Evolutionary conservation across 92 coral and sea anemone species (phyloP).

Genomic region (Porites lobata): DNA sequence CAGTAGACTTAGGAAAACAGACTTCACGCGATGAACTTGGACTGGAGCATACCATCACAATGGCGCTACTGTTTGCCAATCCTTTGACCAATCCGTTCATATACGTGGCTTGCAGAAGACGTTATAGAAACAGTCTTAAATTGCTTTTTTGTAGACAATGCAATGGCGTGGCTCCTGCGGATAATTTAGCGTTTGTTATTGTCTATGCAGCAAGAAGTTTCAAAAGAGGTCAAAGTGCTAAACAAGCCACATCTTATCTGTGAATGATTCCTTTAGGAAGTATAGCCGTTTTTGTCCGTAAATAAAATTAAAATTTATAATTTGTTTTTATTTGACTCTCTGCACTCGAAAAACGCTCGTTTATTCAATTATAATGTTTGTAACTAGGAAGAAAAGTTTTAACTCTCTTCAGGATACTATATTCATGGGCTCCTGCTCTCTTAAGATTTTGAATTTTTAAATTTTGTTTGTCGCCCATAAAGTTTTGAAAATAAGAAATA

Average conservation of each 20-base stretch:
- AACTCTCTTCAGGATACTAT: too few species aligned
- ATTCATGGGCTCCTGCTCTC: too few species aligned
- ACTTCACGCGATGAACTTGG: constrained; percentile 28
- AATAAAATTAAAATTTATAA: too few species aligned
- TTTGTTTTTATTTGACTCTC: too few species aligned
- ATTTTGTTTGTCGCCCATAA: too few species aligned
- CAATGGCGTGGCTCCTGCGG: not conserved
- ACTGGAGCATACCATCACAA: constrained; percentile 43
- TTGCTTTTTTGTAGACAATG: constrained; percentile 25
- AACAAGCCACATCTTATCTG: not conserved
- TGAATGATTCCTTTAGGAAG: not conserved
- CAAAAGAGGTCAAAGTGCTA: not conserved
- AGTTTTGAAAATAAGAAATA: too few species aligned
- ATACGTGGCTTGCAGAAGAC: constrained; percentile 36
- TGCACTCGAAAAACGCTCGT: too few species aligned
- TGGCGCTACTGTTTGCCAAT: constrained; percentile 40
- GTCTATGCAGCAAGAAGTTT: not conserved
- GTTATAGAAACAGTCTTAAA: constrained; percentile 38
- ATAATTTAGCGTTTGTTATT: not conserved
- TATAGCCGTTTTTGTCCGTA: too few species aligned
- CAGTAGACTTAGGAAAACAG: constrained; percentile 39
- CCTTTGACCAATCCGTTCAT: constrained; percentile 37
- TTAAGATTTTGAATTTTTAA: too few species aligned
- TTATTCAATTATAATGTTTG: too few species aligned
- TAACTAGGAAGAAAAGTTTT: too few species aligned